A percentile compares a stretch with the other conserved stretches of the same genome.
These are phyloP conservation scores for Motacilla tschutschensis DNA, from an alignment of 2,113 vertebrate species.

Conservation along the genomic window DNA sequence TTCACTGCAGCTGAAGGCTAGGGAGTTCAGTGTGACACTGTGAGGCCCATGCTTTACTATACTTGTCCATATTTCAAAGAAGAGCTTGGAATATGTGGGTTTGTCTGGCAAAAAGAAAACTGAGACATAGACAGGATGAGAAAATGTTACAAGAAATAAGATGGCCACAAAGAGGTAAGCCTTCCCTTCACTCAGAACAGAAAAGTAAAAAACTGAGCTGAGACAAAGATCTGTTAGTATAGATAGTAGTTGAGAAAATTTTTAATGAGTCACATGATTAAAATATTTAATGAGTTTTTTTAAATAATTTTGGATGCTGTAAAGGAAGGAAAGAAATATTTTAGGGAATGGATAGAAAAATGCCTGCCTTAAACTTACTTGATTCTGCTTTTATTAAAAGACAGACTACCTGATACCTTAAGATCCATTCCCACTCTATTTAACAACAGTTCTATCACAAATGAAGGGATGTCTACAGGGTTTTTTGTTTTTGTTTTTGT, in stretches of 20 bases:
- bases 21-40: background rate
- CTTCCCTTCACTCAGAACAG: background rate
- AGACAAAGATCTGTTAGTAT: background rate
- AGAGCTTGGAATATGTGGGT: background rate
- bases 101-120: background rate
- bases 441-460: background rate
- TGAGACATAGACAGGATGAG: background rate
- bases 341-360: background rate
- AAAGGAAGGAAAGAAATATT: background rate
- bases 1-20: background rate
- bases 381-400: background rate
- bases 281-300: background rate
- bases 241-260: background rate
- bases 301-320: background rate
- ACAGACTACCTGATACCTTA: background rate
- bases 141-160: background rate
- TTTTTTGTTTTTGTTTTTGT: background rate
- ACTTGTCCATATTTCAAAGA: background rate
- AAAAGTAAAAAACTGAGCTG: background rate
- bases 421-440: background rate
- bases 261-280: background rate
- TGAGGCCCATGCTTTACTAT: background rate
- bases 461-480: rapidly evolving
- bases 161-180: background rate
- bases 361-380: background rate